phyloP scores from a whole-genome alignment of 2,797 vertebrate genomes.

The Odontamblyopus rebecca region DNA sequence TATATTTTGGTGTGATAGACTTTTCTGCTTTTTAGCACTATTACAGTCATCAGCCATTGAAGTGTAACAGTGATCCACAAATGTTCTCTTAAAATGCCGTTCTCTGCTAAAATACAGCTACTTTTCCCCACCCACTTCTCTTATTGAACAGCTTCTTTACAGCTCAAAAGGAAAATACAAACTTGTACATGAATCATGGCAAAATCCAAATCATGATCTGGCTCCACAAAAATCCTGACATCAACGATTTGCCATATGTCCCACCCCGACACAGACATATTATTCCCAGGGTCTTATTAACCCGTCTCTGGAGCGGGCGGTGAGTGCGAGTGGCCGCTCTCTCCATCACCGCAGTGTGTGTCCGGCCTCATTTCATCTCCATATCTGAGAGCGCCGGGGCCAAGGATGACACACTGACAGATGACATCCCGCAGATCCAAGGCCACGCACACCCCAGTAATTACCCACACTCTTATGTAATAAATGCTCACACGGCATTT shows the following conservation, averaged over 20 bases:
- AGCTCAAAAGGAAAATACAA: no score
- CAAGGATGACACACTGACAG: conserved; percentile 20
- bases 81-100: no score
- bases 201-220: no score
- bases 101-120: no score
- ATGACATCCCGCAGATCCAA: conserved; percentile 32
- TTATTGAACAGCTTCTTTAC: no score
- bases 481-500: conserved; percentile 2
- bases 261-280: conserved; percentile 7
- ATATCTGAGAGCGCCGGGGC: conserved; percentile 14
- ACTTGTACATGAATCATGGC: no score
- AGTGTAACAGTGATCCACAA: no score
- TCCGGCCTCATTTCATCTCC: conserved; percentile 20
- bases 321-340: conserved; percentile 22
- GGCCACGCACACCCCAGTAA: conserved; percentile 14
- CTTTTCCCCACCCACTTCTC: no score
- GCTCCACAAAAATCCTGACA: background rate
- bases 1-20: no score
- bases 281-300: conserved; percentile 31
- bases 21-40: no score
- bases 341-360: conserved; percentile 43
- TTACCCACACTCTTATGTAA: conserved; percentile 8
- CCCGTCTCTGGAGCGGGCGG: conserved; percentile 24
- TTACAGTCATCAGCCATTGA: no score
- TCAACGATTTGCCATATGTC: background rate